These are phyloP conservation scores for Philaethria dido DNA, from an alignment of 2,888 invertebrate species.

Conservation along the genomic window DNA sequence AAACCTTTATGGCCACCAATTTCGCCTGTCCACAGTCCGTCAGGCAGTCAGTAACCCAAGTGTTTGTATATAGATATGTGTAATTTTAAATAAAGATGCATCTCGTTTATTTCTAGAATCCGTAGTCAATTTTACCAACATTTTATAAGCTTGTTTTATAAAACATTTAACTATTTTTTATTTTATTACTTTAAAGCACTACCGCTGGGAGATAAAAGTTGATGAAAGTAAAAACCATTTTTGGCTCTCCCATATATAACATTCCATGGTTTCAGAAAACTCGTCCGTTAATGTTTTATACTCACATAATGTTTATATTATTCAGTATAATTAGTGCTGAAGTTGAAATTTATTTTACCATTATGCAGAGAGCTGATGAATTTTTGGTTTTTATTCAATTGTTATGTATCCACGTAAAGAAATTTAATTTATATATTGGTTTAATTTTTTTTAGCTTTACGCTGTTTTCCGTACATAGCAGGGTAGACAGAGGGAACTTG, in stretches of 20 bases:
- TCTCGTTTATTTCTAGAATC: no score
- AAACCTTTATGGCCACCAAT: no score
- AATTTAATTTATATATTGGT: no score
- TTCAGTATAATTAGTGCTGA: slow-evolving; percentile 7
- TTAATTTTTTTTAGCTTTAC: no score
- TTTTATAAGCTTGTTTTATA: no score
- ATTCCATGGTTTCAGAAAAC: slow-evolving; percentile 4
- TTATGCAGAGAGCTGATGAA: not conserved
- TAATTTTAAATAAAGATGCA: no score
- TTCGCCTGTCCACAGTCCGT: no score
- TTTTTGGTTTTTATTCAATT: not conserved
- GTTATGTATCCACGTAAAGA: not conserved
- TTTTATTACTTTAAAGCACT: not conserved
- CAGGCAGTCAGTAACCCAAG: no score
- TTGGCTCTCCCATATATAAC: not conserved
- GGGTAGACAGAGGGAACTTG: no score
- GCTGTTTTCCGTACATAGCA: no score
- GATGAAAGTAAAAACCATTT: slow-evolving; percentile 6
- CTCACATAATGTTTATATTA: slow-evolving; percentile 10
- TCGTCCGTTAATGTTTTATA: slow-evolving; percentile 1
- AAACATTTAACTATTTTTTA: not conserved
- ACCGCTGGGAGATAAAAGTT: not conserved
- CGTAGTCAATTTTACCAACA: no score
- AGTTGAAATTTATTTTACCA: not conserved
- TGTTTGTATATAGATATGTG: no score